These are phyloP conservation scores for Microcebus murinus DNA, from an alignment of 2,113 vertebrate genomes.

Conservation along the genomic window DNA sequence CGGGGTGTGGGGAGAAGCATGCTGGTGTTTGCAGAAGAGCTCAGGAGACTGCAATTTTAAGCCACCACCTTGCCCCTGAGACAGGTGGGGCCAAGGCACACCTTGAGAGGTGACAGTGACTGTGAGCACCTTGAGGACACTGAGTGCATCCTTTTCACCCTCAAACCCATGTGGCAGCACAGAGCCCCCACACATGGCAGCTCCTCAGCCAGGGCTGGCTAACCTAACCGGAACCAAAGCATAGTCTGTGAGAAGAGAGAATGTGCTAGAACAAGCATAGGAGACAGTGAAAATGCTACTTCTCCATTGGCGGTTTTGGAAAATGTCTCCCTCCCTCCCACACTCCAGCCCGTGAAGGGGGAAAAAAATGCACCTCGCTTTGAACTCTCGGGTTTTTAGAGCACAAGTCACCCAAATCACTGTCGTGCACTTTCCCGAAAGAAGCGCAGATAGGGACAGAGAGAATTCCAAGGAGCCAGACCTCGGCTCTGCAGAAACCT, in stretches of 20 bases:
- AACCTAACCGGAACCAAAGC: not conserved
- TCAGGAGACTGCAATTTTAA: not conserved
- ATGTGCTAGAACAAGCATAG: rapidly evolving
- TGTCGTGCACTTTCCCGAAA: not conserved
- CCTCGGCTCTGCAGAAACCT: not conserved
- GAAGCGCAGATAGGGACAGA: not conserved
- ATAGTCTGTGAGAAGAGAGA: not conserved
- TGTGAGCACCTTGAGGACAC: rapidly evolving
- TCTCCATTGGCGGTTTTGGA: not conserved
- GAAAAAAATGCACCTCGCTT: not conserved
- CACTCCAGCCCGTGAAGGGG: not conserved
- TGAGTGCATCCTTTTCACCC: not conserved
- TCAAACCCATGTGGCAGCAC: rapidly evolving
- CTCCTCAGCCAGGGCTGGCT: not conserved
- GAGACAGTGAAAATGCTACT: not conserved
- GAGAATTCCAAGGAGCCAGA: not conserved
- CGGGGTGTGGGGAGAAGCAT: too few species aligned
- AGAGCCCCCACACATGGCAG: not conserved
- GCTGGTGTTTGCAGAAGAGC: not conserved
- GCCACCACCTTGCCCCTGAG: not conserved
- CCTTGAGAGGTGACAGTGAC: not conserved
- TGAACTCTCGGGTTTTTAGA: not conserved
- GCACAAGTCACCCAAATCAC: not conserved
- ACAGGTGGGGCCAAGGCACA: not conserved
- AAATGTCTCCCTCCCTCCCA: not conserved